Evolutionary conservation across 1,140 invertebrate species (phyloP), one percentile per base, ranked within the genome.

Genomic region (Andricus grossulariae): DNA sequence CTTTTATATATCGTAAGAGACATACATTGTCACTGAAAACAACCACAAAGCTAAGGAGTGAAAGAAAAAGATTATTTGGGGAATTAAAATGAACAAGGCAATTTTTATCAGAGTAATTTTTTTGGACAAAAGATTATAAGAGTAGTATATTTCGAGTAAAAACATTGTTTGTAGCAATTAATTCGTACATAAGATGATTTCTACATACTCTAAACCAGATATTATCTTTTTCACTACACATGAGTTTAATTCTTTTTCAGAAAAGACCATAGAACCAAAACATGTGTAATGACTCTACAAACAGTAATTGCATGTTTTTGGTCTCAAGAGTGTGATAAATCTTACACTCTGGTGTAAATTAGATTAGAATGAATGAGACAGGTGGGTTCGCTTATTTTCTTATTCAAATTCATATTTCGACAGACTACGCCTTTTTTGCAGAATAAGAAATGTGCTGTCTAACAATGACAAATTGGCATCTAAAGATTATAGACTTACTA

Each of bases 271-370:
- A 18, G 11, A 57, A 21, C 8, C 25, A 60, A 60, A 60, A 60
- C 25, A 21, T 13, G 16, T 66, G 8, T 21, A 55, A 21, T 16
- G 25, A 60, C 21, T 60, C 57, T 60, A 32, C 57, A 60, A 32
- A 60, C 57, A 32, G 15, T 25, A 32, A 21, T 25, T 60, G 39
- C 57, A 32, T 19, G 19, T 39, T 25, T 66, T 13, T 25, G 15
- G 60, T 66, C 25, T 66, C 60, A 66, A 39, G 60, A 32, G 60
- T 66, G 60, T 66, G 60, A 66, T 66, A 66, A 66, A 66, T 66
- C 60, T 66, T 66, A 66, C 60, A 66, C 60, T 32, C 32, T 66
- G 15, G 60, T 66, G 60, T 39, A 66, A 66, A 66, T 66, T 32
- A 66, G 25, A 39, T 66, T 66, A 66, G 60, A 66, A 66, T 66